Evolutionary conservation across 2,888 invertebrate genomes (phyloP).

Genomic region (Mythimna impura): DNA sequence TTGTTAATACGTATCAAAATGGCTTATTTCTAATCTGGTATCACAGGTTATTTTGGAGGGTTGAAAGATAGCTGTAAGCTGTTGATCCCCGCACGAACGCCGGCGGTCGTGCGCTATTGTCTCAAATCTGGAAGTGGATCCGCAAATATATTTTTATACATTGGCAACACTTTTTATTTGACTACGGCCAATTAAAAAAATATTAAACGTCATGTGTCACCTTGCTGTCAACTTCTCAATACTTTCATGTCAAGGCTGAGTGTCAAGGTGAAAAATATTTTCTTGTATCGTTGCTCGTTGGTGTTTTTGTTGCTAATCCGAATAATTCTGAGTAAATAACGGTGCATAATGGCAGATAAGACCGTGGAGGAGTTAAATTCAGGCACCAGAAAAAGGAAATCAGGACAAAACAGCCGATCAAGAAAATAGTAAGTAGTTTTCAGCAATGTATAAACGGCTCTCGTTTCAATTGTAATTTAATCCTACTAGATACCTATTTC

Average conservation of each 20-base stretch:
- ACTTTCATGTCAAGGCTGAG: too few species aligned
- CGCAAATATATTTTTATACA: conserved; percentile 40
- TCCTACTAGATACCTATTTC: conserved; percentile 45
- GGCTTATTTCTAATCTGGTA: conserved; percentile 44
- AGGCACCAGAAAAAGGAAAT: conserved; percentile 33
- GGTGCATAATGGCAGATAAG: conserved; percentile 27
- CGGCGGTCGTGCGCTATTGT: too few species aligned
- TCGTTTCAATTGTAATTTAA: conserved; percentile 44
- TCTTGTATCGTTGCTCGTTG: conserved; percentile 30
- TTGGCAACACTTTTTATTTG: too few species aligned
- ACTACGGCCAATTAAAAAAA: too few species aligned
- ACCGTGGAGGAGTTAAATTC: conserved; percentile 29
- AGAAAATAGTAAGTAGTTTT: conserved; percentile 45
- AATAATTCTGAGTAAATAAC: conserved; percentile 30
- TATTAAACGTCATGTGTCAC: too few species aligned
- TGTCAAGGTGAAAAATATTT: too few species aligned
- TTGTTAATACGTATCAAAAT: conserved; percentile 43
- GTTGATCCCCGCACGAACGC: too few species aligned
- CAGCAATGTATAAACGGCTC: conserved; percentile 44
- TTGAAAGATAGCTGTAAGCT: conserved; percentile 39
- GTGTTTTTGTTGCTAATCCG: conserved; percentile 31
- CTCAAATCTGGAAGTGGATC: conserved; percentile 37
- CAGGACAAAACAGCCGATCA: conserved; percentile 46
- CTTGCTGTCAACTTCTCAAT: too few species aligned
- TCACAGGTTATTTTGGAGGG: conserved; percentile 45